Evolutionary conservation across 2,888 invertebrate species (phyloP), one percentile per base, ranked within the genome.

Genomic region (Melipona bicolor): DNA sequence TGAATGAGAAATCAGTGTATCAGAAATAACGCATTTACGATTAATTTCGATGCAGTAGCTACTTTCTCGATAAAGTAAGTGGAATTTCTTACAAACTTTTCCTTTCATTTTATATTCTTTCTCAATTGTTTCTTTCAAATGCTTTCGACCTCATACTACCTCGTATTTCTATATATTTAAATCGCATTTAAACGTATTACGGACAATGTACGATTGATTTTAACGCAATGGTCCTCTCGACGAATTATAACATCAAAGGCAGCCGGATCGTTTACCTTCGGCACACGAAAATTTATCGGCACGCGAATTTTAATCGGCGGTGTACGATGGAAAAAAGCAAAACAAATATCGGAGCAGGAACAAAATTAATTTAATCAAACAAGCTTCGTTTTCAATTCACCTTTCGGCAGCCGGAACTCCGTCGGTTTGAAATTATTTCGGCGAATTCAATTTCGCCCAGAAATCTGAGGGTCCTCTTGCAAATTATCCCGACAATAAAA

Each of bases 351-450:
- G n/a, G 43, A 43, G 36, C 21, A 6, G 64, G 21, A 13, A n/a
- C 36, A 65, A 43, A 65, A 43, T 65, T 36, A 43, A 43, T 36
- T 65, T 36, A 65, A 65, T 36, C 64, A 65, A 65, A 65, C 43
- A 65, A 36, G 64, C n/a, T 65, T n/a, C 43, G 64, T 36, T 65
- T 65, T 36, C 64, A n/a, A 43, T 65, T n/a, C 36, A 43, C 36
- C 64, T 65, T 65, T 65, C n/a, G 64, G 36, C 36, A 43, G 43
- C n/a, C 36, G 13, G n/a, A 65, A 36, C 36, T 65, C 36, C n/a
- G 32, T 5, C 21, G 21, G 21, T 65, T 43, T 36, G 36, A 36
- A 65, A 65, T 65, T 36, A 65, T n/a, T 36, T 21, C 36, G 15
- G 13, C 64, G 32, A 61, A 64, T 64, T 36, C 5, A 64, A 64